These are phyloP conservation scores for Pherbina coryleti DNA, from an alignment of 2,888 invertebrate genomes.

Conservation along the genomic window DNA sequence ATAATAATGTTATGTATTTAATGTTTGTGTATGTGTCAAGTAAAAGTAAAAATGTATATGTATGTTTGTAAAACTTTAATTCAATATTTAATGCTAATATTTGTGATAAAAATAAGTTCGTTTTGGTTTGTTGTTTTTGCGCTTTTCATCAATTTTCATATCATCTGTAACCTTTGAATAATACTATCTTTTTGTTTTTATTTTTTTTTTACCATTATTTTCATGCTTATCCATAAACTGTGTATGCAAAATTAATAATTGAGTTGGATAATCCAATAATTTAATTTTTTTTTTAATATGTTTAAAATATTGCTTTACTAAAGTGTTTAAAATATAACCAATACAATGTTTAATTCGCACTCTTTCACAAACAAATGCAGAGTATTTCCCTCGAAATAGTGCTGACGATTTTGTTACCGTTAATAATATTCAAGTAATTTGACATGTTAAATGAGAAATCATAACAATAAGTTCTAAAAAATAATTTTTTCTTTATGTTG, in stretches of 20 bases:
- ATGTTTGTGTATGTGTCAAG: background rate
- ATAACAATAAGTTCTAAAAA: too few relatives aligned
- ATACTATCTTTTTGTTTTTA: background rate
- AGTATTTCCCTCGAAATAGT: too few relatives aligned
- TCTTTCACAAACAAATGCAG: too few relatives aligned
- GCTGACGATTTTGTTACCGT: too few relatives aligned
- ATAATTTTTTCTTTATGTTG: too few relatives aligned
- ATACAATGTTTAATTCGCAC: too few relatives aligned
- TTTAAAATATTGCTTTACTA: slow-evolving; percentile 17
- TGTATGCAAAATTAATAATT: background rate
- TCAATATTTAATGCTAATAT: background rate
- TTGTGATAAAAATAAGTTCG: slow-evolving; percentile 3
- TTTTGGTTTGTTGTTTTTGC: slow-evolving; percentile 3
- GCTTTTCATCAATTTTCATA: too few relatives aligned
- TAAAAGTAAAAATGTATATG: background rate
- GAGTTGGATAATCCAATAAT: background rate
- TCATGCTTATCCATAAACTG: background rate
- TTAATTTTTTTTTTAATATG: background rate
- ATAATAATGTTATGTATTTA: background rate
- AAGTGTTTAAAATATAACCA: too few relatives aligned
- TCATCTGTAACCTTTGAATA: background rate
- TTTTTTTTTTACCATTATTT: background rate
- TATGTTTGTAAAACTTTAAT: background rate
- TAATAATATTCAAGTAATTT: too few relatives aligned
- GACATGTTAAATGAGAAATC: too few relatives aligned